phyloP scores from a whole-genome alignment of 2,797 vertebrate genomes.

The Pachyuromys duprasi region DNA sequence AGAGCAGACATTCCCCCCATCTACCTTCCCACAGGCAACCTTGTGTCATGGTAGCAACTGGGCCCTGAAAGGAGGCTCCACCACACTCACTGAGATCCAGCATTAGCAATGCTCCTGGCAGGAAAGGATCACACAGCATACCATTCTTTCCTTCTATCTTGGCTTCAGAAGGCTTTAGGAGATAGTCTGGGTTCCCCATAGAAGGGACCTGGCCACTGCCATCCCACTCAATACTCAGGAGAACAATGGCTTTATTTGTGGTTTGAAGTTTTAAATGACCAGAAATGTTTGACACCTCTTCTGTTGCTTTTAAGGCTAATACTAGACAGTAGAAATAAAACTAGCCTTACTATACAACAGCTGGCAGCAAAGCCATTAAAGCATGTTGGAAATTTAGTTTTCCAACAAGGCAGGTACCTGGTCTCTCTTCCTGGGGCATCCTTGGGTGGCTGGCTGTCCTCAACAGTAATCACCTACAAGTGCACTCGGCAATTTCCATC shows the following conservation, averaged over 20 bases:
- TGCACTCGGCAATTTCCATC: not conserved
- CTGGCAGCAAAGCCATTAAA: not conserved
- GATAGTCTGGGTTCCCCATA: not conserved
- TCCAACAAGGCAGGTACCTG: not conserved
- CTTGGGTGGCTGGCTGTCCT: too few relatives aligned
- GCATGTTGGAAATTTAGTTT: not conserved
- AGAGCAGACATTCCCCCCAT: not conserved
- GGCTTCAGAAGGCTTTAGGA: not conserved
- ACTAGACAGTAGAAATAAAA: not conserved
- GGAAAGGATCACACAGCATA: not conserved
- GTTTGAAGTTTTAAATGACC: not conserved
- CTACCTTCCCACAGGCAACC: not conserved
- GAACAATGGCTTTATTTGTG: not conserved
- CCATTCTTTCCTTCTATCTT: not conserved
- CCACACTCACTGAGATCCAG: not conserved
- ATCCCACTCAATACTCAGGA: not conserved
- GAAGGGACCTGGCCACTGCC: too few relatives aligned
- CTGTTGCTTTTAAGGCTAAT: not conserved
- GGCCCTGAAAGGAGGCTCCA: not conserved
- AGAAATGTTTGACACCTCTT: not conserved
- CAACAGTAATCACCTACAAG: not conserved
- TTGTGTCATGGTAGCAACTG: not conserved
- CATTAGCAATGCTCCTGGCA: not conserved
- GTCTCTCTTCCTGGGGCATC: not conserved
- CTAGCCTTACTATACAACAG: not conserved